Conservation (phyloP, 2,113 vertebrate species). For the Nothobranchius furzeri region DNA sequence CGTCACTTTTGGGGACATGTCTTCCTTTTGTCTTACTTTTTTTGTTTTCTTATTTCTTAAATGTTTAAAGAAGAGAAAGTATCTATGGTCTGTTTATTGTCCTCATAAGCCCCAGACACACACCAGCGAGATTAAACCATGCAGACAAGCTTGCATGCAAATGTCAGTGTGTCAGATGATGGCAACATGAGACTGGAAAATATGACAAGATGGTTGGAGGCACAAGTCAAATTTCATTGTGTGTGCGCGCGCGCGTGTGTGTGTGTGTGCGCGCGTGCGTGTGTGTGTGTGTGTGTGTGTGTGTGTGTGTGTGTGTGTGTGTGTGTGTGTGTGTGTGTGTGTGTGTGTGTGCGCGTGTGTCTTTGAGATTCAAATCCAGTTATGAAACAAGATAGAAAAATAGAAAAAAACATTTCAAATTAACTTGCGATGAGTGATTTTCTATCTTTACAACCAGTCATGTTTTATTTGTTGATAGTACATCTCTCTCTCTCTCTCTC, state of each 20-base stretch:
- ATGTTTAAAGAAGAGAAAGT: no score
- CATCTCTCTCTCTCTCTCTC: no score
- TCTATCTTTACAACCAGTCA: not conserved
- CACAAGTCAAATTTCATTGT: slow-evolving; percentile 21
- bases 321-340: not conserved
- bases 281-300: not conserved
- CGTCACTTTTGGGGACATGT: not conserved
- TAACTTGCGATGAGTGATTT: not conserved
- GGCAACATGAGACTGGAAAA: slow-evolving; percentile 11
- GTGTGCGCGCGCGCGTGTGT: not conserved
- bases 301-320: slow-evolving; percentile 6
- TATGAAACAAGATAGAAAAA: not conserved
- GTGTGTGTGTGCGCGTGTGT: not conserved
- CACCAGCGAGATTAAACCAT: slow-evolving; percentile 13
- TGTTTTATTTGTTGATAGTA: no score
- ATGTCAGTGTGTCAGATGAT: slow-evolving; percentile 21
- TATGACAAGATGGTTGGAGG: slow-evolving; percentile 12
- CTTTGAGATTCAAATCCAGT: no score
- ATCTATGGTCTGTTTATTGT: not conserved
- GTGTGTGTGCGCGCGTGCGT: not conserved
- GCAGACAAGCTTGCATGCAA: slow-evolving; percentile 9
- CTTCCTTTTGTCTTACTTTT: not conserved
- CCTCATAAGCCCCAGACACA: not conserved
- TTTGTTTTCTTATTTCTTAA: not conserved
- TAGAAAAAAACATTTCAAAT: not conserved